Evolutionary conservation across 2,113 vertebrate genomes (phyloP), one percentile per base, ranked within the genome.

Genomic region (Thomomys bottae): DNA sequence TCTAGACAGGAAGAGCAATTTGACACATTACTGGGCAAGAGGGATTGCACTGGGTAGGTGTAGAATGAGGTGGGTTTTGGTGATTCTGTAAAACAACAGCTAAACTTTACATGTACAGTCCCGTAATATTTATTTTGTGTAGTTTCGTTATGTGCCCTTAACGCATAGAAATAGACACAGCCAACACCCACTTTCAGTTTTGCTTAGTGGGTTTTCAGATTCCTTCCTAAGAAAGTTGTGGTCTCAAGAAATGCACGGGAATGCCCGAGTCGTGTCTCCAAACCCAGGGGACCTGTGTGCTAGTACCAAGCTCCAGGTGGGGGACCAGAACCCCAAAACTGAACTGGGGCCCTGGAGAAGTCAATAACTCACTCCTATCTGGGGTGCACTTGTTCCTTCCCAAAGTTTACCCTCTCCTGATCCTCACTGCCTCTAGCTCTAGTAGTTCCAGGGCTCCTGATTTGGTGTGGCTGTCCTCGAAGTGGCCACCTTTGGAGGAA

Each of bases 181-280:
- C 80, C 63, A 94, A 38, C 2, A 26, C 28, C 61, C 49, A 87
- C 12, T 59, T 63, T 64, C 77, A 70, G 32, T 45, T 90, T 68
- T 71, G 67, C 84, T 85, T 40, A 80, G 71, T 63, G 68, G 87
- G 61, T 49, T 87, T 93, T 87, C 75, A 80, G 38, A 88, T 72
- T 94, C 73, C 77, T 78, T 64, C 61, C 49, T 70, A 63, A 54
- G 66, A 57, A 81, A 79, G 59, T 54, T 54, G 49, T 54, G 49
- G 49, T 15, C 49, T 49, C 45, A 49, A 45, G 14, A 49, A 49
- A 49, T 12, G 14, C 7, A 12, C 49, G 18, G 49, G 49, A 57
- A 28, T 6, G 0, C 38, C 4, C 28, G 66, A 4, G 12, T 14
- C 15, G 14, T 11, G 28, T 85, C 73, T 89, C 28, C n/a, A 45